These are phyloP conservation scores for Rhopalosiphum nymphaeae DNA, from an alignment of 2,888 invertebrate species.

Conservation along the genomic window DNA sequence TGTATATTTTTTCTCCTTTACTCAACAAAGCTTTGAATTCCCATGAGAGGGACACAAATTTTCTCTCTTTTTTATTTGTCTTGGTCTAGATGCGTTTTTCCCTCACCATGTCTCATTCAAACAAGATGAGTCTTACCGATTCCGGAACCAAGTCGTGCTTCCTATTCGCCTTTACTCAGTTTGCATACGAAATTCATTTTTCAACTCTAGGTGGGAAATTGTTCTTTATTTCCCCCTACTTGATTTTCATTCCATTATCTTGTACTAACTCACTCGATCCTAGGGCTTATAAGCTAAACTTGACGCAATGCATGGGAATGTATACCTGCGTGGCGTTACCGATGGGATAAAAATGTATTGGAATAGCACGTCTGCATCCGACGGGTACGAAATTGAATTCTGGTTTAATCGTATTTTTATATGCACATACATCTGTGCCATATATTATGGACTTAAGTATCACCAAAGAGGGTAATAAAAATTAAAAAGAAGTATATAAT, in stretches of 20 bases:
- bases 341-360: slow-evolving; percentile 39
- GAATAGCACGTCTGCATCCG: slow-evolving; percentile 46
- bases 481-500: slow-evolving; percentile 6
- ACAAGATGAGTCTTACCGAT: slow-evolving; percentile 23
- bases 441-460: slow-evolving; percentile 42
- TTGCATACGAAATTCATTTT: slow-evolving; percentile 62
- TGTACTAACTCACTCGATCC: not conserved
- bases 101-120: not conserved
- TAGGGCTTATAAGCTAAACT: slow-evolving; percentile 41
- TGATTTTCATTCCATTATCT: slow-evolving; percentile 26
- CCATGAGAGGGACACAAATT: slow-evolving; percentile 43
- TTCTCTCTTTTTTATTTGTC: slow-evolving; percentile 56
- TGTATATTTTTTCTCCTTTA: slow-evolving; percentile 21
- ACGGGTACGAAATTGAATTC: slow-evolving; percentile 62
- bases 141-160: slow-evolving; percentile 42
- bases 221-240: slow-evolving; percentile 35
- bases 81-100: not conserved
- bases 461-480: not conserved
- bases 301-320: slow-evolving; percentile 19
- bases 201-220: not conserved
- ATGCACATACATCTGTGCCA: not conserved
- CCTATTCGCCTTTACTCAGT: slow-evolving; percentile 50
- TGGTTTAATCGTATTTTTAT: slow-evolving; percentile 49
- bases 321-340: not conserved
- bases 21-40: slow-evolving; percentile 50